Percentiles rank a stretch among this genome's conserved stretches.
Conservation (phyloP, 2,888 invertebrate species). For the Carpatolechia fugitivella region DNA sequence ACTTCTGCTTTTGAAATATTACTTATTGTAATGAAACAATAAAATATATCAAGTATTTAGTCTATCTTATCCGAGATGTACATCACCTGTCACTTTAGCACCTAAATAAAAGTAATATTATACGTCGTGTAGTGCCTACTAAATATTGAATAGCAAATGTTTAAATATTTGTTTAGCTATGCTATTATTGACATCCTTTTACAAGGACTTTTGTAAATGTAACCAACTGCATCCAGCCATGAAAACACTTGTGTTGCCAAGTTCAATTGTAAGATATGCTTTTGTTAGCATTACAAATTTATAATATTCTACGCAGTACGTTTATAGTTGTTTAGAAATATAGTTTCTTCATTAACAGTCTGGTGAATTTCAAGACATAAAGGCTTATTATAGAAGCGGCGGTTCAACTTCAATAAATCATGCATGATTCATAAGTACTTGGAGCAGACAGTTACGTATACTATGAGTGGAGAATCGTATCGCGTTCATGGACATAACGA, state of each 20-base stretch:
- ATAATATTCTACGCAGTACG: not conserved
- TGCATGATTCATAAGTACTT: conserved; percentile 2
- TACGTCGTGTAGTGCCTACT: not conserved
- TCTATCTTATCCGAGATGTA: not conserved
- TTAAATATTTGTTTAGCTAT: not conserved
- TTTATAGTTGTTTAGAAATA: not conserved
- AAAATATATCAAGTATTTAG: no score
- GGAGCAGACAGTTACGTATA: not conserved
- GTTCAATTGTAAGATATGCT: not conserved
- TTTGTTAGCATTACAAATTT: not conserved
- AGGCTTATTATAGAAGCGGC: not conserved
- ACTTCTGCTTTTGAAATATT: no score
- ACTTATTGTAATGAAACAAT: no score
- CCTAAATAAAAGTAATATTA: not conserved
- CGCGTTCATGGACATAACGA: conserved; percentile 8
- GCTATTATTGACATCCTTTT: not conserved
- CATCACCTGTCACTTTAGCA: no score
- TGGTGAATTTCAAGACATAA: not conserved
- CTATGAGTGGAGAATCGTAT: not conserved
- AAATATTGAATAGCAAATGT: not conserved
- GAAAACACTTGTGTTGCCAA: not conserved
- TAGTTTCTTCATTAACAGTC: not conserved
- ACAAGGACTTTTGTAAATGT: not conserved
- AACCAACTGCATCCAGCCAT: not conserved
- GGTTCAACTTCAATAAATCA: not conserved